Evolutionary conservation across 2,888 invertebrate species (phyloP).

Genomic region (Lasioglossum vierecki): DNA sequence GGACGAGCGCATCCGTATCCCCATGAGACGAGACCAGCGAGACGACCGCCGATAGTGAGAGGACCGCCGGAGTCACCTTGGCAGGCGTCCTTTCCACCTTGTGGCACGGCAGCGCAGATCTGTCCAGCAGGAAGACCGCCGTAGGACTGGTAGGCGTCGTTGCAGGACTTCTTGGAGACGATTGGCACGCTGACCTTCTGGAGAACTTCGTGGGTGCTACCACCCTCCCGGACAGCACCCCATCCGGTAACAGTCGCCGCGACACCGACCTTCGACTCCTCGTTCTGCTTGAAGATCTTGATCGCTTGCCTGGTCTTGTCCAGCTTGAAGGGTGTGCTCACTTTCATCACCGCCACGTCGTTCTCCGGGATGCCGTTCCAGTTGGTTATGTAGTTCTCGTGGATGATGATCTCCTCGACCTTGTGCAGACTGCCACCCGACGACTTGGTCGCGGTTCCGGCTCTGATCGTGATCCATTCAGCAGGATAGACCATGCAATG

Average conservation of each 20-base stretch:
- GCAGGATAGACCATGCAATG: slow-evolving; percentile 84
- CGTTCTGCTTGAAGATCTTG: slow-evolving; percentile 81
- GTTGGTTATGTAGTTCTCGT: slow-evolving; percentile 62
- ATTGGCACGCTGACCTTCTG: slow-evolving; percentile 86
- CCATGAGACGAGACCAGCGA: slow-evolving; percentile 81
- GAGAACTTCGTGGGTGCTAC: slow-evolving; percentile 69
- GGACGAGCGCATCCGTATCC: slow-evolving; percentile 86
- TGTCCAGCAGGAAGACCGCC: slow-evolving; percentile 78
- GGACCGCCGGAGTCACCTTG: slow-evolving; percentile 80
- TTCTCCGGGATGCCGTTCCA: slow-evolving; percentile 66
- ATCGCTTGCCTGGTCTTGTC: slow-evolving; percentile 84
- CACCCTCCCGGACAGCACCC: slow-evolving; percentile 59
- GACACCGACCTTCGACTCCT: slow-evolving; percentile 53
- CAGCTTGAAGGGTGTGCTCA: slow-evolving; percentile 84
- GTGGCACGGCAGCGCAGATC: slow-evolving; percentile 86
- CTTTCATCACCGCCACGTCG: slow-evolving; percentile 86
- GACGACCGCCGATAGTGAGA: slow-evolving; percentile 69
- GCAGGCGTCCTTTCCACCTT: slow-evolving; percentile 85
- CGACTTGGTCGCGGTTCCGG: slow-evolving; percentile 82
- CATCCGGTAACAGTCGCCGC: slow-evolving; percentile 72
- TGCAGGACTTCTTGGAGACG: slow-evolving; percentile 85
- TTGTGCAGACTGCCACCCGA: slow-evolving; percentile 54
- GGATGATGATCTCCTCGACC: slow-evolving; percentile 47
- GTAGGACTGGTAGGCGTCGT: slow-evolving; percentile 82
- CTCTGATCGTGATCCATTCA: slow-evolving; percentile 42